These are phyloP conservation scores for Apamea crenata DNA, from an alignment of 2,888 invertebrate species.

Conservation along the genomic window DNA sequence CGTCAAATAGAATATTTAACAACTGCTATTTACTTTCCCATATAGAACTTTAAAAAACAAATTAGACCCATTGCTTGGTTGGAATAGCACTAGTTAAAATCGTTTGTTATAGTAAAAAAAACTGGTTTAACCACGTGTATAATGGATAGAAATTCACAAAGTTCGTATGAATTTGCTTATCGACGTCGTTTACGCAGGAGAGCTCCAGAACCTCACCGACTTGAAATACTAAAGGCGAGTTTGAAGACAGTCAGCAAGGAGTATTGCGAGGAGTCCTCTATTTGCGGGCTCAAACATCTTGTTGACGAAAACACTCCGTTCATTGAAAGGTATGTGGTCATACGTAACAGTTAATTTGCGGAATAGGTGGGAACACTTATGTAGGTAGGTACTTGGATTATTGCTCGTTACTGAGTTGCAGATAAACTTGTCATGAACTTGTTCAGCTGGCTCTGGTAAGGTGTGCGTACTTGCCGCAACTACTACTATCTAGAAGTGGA, in stretches of 20 bases:
- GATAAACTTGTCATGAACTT: slow-evolving; percentile 74
- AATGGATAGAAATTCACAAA: slow-evolving; percentile 50
- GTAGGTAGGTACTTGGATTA: slow-evolving; percentile 20
- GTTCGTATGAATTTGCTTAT: slow-evolving; percentile 52
- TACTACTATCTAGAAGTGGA: slow-evolving; percentile 61
- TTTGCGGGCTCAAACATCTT: slow-evolving; percentile 86
- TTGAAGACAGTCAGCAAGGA: slow-evolving; percentile 80
- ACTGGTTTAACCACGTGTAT: background rate
- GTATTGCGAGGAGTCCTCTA: slow-evolving; percentile 87
- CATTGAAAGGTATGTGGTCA: slow-evolving; percentile 81
- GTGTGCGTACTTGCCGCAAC: slow-evolving; percentile 73
- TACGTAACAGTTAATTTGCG: slow-evolving; percentile 10
- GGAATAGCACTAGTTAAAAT: background rate
- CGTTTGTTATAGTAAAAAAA: slow-evolving; percentile 2
- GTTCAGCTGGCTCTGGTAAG: slow-evolving; percentile 72
- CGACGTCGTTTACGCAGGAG: slow-evolving; percentile 63
- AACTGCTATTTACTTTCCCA: slow-evolving; percentile 71
- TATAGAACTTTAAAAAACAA: slow-evolving; percentile 41
- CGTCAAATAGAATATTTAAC: slow-evolving; percentile 85
- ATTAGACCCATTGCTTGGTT: slow-evolving; percentile 42
- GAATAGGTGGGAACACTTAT: background rate
- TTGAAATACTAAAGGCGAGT: slow-evolving; percentile 78
- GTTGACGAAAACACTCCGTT: slow-evolving; percentile 81
- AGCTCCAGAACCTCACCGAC: slow-evolving; percentile 64
- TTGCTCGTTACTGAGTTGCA: slow-evolving; percentile 59